Evolutionary conservation across 2,797 vertebrate genomes (phyloP).

Genomic region (Manis crassicaudata): DNA sequence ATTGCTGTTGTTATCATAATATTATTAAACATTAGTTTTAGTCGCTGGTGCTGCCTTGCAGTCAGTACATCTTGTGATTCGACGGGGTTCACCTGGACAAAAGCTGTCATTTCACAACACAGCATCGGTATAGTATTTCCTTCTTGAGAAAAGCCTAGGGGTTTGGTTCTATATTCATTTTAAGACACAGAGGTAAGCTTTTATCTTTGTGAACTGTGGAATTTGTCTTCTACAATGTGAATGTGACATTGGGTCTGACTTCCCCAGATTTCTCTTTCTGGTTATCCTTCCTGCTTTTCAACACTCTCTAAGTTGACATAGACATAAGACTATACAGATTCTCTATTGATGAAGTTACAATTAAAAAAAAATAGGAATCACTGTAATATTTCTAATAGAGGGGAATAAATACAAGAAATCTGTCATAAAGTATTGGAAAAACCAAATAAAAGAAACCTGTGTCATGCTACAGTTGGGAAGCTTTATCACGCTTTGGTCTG

Average conservation of each 20-base stretch:
- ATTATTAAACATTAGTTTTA: neutral
- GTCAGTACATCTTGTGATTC: neutral
- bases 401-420: neutral
- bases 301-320: neutral
- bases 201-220: neutral
- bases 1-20: neutral
- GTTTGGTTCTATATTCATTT: neutral
- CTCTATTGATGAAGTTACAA: neutral
- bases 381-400: neutral
- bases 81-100: neutral
- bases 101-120: neutral
- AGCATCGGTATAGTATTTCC: neutral
- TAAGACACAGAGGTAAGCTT: neutral
- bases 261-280: neutral
- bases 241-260: neutral
- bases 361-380: neutral
- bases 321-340: neutral
- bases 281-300: neutral
- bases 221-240: neutral
- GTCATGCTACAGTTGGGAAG: neutral
- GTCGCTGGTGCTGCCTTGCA: neutral
- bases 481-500: neutral
- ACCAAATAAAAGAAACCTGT: neutral
- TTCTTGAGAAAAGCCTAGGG: neutral
- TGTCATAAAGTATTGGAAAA: neutral